Evolutionary conservation across 2,797 vertebrate genomes (phyloP).

Genomic region (Enteromius trimaculatus): DNA sequence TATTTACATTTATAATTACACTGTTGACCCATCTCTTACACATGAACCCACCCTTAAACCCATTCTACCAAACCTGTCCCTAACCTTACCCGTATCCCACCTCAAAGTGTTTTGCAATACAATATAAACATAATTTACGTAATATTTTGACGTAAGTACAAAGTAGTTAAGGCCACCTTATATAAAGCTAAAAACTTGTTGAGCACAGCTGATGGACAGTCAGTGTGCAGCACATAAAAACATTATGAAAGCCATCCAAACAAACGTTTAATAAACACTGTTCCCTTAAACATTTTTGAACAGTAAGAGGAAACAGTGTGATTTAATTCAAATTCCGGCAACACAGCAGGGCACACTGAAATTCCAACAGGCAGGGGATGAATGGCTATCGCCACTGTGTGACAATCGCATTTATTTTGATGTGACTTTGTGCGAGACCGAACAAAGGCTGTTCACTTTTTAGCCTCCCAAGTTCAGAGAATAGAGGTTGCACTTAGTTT

Average conservation of each 20-base stretch:
- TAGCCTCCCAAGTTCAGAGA: conserved; percentile 58
- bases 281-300: not conserved
- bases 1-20: too few species aligned
- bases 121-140: too few species aligned
- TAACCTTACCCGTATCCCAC: too few species aligned
- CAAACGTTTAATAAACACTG: not conserved
- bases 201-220: not conserved
- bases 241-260: not conserved
- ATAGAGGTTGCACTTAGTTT: conserved; percentile 69
- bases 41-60: too few species aligned
- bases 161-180: too few species aligned
- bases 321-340: conserved; percentile 30
- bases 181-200: not conserved
- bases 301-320: conserved; percentile 22
- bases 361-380: conserved; percentile 55
- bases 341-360: conserved; percentile 54
- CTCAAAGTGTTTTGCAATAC: too few species aligned
- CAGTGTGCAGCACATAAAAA: not conserved
- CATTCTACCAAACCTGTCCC: too few species aligned
- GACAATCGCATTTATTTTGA: conserved; percentile 68
- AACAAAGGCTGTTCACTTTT: conserved; percentile 67
- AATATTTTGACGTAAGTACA: too few species aligned
- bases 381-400: conserved; percentile 57
- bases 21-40: too few species aligned
- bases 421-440: conserved; percentile 63